Evolutionary conservation across 2,797 vertebrate species (phyloP).

Genomic region (Chanos chanos): DNA sequence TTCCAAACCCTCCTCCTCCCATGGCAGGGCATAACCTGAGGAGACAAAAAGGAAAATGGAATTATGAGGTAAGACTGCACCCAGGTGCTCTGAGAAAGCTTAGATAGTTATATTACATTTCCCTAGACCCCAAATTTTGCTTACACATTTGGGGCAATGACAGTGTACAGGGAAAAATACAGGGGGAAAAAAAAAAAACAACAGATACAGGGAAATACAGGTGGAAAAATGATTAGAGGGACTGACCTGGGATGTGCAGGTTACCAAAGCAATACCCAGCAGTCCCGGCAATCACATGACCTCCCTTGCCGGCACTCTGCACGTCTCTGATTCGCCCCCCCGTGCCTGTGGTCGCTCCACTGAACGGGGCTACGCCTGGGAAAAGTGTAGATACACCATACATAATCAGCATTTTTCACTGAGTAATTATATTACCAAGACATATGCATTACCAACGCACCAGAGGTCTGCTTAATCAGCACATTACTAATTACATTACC

Average conservation of each 20-base stretch:
- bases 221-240: not conserved
- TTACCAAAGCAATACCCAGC: conserved; percentile 93
- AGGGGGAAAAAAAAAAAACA: not conserved
- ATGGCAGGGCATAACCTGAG: conserved; percentile 82
- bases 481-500: no score
- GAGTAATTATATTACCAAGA: no score
- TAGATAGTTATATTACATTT: no score
- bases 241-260: conserved; percentile 82
- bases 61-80: no score
- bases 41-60: not conserved
- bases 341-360: conserved; percentile 86
- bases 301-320: conserved; percentile 85
- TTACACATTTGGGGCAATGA: not conserved
- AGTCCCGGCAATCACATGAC: conserved; percentile 87
- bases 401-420: not conserved
- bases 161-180: not conserved
- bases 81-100: no score
- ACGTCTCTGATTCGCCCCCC: conserved; percentile 89
- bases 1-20: conserved; percentile 79
- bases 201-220: not conserved
- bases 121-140: no score
- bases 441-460: no score
- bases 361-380: conserved; percentile 87
- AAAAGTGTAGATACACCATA: not conserved
- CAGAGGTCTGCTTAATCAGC: no score